Conservation (phyloP, 2,888 invertebrate species). For the Leptothorax acervorum region DNA sequence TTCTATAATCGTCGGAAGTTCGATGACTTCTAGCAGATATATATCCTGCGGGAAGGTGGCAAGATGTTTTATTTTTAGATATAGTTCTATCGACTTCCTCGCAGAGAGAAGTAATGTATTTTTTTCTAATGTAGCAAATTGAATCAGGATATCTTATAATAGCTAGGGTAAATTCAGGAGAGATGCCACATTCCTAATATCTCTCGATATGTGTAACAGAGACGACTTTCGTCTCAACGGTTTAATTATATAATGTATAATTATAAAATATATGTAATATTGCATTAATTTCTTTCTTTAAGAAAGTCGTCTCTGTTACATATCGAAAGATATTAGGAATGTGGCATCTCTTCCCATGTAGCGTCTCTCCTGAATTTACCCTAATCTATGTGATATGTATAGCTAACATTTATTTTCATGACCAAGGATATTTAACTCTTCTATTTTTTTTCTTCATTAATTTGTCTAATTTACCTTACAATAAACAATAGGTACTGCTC, state of each 20-base stretch:
- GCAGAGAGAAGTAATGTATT: neutral
- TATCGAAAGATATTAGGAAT: too few species aligned
- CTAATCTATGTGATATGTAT: neutral
- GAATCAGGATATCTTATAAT: neutral
- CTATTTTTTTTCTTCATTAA: neutral
- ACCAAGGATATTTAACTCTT: neutral
- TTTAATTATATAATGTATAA: too few species aligned
- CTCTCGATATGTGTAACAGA: too few species aligned
- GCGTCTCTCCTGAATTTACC: too few species aligned
- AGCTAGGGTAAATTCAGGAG: neutral
- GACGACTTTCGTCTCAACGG: too few species aligned
- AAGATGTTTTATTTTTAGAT: slow-evolving; percentile 1
- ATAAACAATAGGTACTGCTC: slow-evolving; percentile 1
- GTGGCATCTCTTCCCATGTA: too few species aligned
- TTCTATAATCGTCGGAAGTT: slow-evolving; percentile 43
- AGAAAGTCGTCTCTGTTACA: too few species aligned
- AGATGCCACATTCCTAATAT: too few species aligned
- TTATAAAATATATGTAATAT: too few species aligned
- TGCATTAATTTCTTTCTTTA: too few species aligned
- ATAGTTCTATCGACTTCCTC: neutral
- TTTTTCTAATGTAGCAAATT: neutral
- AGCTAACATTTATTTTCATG: neutral
- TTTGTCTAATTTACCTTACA: neutral
- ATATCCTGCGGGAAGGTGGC: neutral
- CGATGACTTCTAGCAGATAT: slow-evolving; percentile 38